Percentiles rank a stretch among this genome's conserved stretches.
phyloP scores from a whole-genome alignment of 1,140 invertebrate genomes.

The Babylonia areolata region DNA sequence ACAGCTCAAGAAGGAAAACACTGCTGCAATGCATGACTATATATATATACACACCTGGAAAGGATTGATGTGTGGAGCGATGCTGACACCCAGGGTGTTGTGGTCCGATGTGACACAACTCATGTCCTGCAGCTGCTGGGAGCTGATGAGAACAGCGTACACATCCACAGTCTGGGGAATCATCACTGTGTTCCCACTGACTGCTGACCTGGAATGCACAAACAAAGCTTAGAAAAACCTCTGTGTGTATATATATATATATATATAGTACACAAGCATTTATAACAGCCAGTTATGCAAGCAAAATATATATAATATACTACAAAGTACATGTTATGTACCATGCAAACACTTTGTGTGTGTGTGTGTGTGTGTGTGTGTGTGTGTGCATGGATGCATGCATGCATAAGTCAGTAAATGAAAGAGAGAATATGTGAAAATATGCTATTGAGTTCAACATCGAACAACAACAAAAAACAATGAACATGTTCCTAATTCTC shows the following conservation, averaged over 20 bases:
- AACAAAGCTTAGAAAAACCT: too few relatives aligned
- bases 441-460: too few relatives aligned
- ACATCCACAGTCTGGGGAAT: conserved; percentile 74
- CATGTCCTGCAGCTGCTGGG: conserved; percentile 62
- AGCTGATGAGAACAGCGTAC: conserved; percentile 69
- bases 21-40: too few relatives aligned
- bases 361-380: not conserved
- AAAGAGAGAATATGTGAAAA: not conserved
- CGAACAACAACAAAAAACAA: not conserved
- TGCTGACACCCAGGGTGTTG: conserved; percentile 67
- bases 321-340: too few relatives aligned
- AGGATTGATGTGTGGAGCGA: conserved; percentile 62
- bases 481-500: too few relatives aligned
- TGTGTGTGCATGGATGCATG: not conserved
- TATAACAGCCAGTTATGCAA: too few relatives aligned
- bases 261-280: too few relatives aligned
- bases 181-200: conserved; percentile 44
- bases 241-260: too few relatives aligned
- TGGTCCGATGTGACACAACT: conserved; percentile 69
- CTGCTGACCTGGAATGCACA: not conserved
- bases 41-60: conserved; percentile 13
- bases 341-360: too few relatives aligned
- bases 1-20: too few relatives aligned
- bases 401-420: not conserved
- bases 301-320: too few relatives aligned